phyloP scores from a whole-genome alignment of 2,113 vertebrate genomes.

The Anser cygnoides region DNA sequence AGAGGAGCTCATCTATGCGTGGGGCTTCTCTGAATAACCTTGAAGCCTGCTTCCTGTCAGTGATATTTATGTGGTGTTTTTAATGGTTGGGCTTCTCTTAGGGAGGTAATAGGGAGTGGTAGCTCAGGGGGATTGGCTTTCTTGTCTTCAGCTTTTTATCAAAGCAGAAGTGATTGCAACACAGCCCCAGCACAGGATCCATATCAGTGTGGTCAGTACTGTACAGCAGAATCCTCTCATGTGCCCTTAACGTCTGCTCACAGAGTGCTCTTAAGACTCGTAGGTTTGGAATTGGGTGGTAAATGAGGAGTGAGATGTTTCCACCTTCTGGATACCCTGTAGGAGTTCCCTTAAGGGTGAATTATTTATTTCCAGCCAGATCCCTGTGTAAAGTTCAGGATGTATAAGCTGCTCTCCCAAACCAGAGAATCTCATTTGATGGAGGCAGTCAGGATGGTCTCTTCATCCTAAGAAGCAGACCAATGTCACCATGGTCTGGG shows the following conservation, averaged over 20 bases:
- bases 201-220: neutral
- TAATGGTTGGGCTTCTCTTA: neutral
- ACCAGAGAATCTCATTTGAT: neutral
- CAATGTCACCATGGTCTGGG: too few relatives aligned
- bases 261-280: neutral
- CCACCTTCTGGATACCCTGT: neutral
- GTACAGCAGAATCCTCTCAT: rapidly evolving
- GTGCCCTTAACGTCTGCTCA: neutral
- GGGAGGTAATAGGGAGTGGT: slow-evolving; percentile 14
- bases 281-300: neutral
- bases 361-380: neutral
- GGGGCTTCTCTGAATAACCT: slow-evolving; percentile 44
- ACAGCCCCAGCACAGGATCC: neutral
- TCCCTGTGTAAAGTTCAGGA: neutral
- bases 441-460: neutral
- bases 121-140: slow-evolving; percentile 10
- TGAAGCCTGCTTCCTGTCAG: slow-evolving; percentile 24
- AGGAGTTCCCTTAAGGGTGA: neutral
- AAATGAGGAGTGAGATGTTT: neutral
- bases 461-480: neutral
- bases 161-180: neutral
- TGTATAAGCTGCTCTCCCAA: neutral
- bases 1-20: neutral
- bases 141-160: slow-evolving; percentile 16
- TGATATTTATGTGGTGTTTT: slow-evolving; percentile 58